These are phyloP conservation scores for Drosophila simulans DNA, from an alignment of 1,140 invertebrate genomes.

Conservation along the genomic window DNA sequence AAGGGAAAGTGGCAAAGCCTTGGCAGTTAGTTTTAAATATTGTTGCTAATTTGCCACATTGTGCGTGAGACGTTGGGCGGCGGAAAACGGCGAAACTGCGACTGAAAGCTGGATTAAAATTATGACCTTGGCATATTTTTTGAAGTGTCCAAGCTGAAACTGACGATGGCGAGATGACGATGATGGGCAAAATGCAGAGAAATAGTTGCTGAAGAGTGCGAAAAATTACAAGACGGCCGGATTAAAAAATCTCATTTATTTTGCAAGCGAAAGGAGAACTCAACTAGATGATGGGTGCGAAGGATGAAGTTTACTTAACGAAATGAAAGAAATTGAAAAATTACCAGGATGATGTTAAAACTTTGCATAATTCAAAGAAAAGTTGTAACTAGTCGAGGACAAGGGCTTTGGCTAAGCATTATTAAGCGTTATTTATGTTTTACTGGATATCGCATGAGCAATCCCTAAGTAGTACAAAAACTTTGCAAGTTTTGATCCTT, in stretches of 20 bases:
- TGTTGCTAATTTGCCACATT: slow-evolving; percentile 82
- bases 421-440: neutral
- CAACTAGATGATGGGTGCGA: slow-evolving; percentile 6
- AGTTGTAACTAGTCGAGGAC: neutral
- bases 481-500: too few species aligned
- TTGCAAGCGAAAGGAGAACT: slow-evolving; percentile 18
- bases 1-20: slow-evolving; percentile 28
- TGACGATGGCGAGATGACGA: slow-evolving; percentile 45
- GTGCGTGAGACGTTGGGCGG: slow-evolving; percentile 51
- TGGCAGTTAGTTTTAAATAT: slow-evolving; percentile 79
- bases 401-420: neutral
- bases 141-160: slow-evolving; percentile 64
- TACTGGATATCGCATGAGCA: neutral
- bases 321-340: slow-evolving; percentile 29
- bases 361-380: slow-evolving; percentile 12
- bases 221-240: slow-evolving; percentile 39
- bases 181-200: slow-evolving; percentile 28
- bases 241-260: slow-evolving; percentile 55
- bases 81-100: neutral
- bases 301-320: slow-evolving; percentile 32
- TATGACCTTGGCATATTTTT: slow-evolving; percentile 79
- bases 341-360: slow-evolving; percentile 17
- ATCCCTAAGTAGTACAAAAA: too few species aligned
- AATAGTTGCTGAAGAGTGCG: slow-evolving; percentile 48
- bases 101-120: slow-evolving; percentile 76